Conservation (phyloP, 2,113 vertebrate genomes). For the Tamias sibiricus region DNA sequence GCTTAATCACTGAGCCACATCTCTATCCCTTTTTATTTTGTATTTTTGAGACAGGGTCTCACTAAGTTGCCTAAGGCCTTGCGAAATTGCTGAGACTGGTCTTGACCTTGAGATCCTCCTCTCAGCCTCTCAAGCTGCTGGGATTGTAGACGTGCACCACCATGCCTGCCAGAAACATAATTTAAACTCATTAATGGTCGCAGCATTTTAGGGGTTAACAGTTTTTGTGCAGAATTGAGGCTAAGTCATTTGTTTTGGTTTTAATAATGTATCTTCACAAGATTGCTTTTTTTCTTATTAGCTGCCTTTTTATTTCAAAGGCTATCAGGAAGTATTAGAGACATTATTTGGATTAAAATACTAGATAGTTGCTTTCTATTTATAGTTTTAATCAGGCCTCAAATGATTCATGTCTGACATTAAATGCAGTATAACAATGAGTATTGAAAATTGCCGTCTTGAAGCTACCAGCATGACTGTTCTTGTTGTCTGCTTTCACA, state of each 20-base stretch:
- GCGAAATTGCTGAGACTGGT: no score
- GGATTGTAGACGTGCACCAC: no score
- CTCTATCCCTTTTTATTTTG: no score
- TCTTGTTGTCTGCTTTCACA: not conserved
- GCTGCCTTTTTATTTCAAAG: slow-evolving; percentile 51
- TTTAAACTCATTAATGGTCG: slow-evolving; percentile 10
- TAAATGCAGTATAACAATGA: slow-evolving; percentile 61
- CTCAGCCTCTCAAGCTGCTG: no score
- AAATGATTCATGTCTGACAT: slow-evolving; percentile 64
- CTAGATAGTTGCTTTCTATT: slow-evolving; percentile 60
- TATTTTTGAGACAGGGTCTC: no score
- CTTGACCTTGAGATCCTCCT: no score
- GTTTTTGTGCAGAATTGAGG: not conserved
- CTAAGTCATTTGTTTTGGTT: slow-evolving; percentile 64
- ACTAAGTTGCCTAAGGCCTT: no score
- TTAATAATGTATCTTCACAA: slow-evolving; percentile 36
- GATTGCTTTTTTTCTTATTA: slow-evolving; percentile 56
- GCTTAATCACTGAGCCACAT: no score
- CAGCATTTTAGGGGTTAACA: not conserved
- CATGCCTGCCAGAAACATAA: not conserved
- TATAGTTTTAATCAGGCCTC: slow-evolving; percentile 60
- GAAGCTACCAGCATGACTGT: not conserved
- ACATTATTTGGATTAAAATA: slow-evolving; percentile 74
- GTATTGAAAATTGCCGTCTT: not conserved
- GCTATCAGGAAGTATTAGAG: slow-evolving; percentile 21